Percentiles rank a stretch among this genome's conserved stretches.
These are phyloP conservation scores for Carassius gibelio DNA, from an alignment of 2,113 vertebrate genomes.

Conservation along the genomic window DNA sequence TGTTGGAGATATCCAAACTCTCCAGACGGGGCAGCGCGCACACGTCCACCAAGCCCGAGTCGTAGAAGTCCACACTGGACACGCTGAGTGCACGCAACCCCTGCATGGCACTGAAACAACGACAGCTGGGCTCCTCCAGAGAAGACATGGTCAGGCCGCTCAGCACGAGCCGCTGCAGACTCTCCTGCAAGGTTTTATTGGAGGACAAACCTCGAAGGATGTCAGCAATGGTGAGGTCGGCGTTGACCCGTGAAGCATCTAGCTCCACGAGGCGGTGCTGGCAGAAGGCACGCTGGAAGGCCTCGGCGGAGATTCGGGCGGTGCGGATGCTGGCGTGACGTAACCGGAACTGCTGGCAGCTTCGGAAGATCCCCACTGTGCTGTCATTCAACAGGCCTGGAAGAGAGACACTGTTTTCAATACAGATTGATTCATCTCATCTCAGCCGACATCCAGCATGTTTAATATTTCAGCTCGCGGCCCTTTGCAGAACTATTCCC, in stretches of 20 bases:
- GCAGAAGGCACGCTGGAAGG: slow-evolving; percentile 92
- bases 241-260: slow-evolving; percentile 92
- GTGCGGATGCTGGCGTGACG: slow-evolving; percentile 93
- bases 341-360: slow-evolving; percentile 86
- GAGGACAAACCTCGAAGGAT: slow-evolving; percentile 91
- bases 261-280: slow-evolving; percentile 93
- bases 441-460: too few relatives aligned
- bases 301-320: slow-evolving; percentile 94
- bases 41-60: slow-evolving; percentile 90
- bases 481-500: too few relatives aligned
- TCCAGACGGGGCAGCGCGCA: slow-evolving; percentile 90
- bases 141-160: slow-evolving; percentile 95
- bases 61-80: slow-evolving; percentile 96
- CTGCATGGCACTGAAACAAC: slow-evolving; percentile 86
- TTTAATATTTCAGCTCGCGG: too few relatives aligned
- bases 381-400: slow-evolving; percentile 92
- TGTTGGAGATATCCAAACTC: slow-evolving; percentile 97
- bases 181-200: slow-evolving; percentile 90
- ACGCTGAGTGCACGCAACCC: slow-evolving; percentile 90
- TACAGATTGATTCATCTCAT: too few relatives aligned
- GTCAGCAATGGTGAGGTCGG: slow-evolving; percentile 97
- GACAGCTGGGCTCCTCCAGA: slow-evolving; percentile 87
- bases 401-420: too few relatives aligned
- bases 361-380: slow-evolving; percentile 93
- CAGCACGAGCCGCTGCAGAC: slow-evolving; percentile 91